Evolutionary conservation across 2,888 invertebrate species (phyloP), one percentile per base, ranked within the genome.

Genomic region (Hetaerina titia): DNA sequence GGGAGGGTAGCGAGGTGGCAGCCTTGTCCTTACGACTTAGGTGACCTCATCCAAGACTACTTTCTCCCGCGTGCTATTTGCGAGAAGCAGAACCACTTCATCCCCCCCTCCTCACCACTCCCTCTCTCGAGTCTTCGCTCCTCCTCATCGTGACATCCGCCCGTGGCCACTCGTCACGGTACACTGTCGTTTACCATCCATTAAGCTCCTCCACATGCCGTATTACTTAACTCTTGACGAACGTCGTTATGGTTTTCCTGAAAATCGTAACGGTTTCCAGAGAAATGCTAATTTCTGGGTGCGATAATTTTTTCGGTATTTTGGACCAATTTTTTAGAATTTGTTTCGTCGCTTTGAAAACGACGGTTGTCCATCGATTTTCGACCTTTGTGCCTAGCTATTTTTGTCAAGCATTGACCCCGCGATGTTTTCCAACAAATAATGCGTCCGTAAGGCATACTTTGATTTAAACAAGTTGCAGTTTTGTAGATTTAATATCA

Each of bases 31-130:
- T 11, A 31, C 13, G 31, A 25, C 81, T 81, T 81, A 1, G 25
- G 81, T 81, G 81, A 81, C 81, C 81, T 81, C 81, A 81, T 25
- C 31, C 31, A 15, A 81, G 81, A 81, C 81, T 15, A 81, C 81
- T 81, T 81, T 81, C 81, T 81, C 81, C 81, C 81, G 25, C 31
- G 81, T 25, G 81, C n/a, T 69, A 9, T 11, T 6, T 69, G 22
- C 7, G 11, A 5, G 81, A 31, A 69, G 69, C 22, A 25, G 25
- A 22, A 81, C 81, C 31, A 31, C 25, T 25, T 81, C 81, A 13
- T 81, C 31, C 45, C 45, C 45, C 45, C 45, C 45, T 45, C 4
- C 45, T 45, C 45, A 45, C 45, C 45, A 45, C 45, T 45, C 45
- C 45, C 31, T 31, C 81, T 9, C 19, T 22, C 8, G n/a, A 69